Conservation (phyloP, 2,888 invertebrate genomes). For the Hirtodrosophila trivittata region DNA sequence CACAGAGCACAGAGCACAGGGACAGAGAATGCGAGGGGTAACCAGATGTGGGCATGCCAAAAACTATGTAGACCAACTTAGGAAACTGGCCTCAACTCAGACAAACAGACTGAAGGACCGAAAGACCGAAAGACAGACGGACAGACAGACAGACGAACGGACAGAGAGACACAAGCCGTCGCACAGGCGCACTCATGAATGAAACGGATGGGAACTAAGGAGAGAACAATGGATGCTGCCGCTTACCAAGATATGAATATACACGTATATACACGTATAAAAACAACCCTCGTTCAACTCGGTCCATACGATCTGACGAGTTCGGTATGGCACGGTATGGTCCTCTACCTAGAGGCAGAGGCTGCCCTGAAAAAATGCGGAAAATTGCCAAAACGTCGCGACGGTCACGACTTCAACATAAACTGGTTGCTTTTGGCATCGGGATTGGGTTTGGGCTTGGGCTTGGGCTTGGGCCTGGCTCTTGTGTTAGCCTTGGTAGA, state of each 20-base stretch:
- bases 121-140: not conserved
- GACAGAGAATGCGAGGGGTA: slow-evolving; percentile 20
- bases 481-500: slow-evolving; percentile 58
- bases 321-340: slow-evolving; percentile 2
- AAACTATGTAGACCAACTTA: slow-evolving; percentile 56
- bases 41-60: slow-evolving; percentile 67
- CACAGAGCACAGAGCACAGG: not conserved
- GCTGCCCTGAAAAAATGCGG: slow-evolving; percentile 39
- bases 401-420: slow-evolving; percentile 28
- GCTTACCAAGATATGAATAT: slow-evolving; percentile 26
- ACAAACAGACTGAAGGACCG: not conserved
- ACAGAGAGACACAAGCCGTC: slow-evolving; percentile 1
- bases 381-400: slow-evolving; percentile 58
- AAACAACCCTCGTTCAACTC: slow-evolving; percentile 61
- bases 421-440: slow-evolving; percentile 57
- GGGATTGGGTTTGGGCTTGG: not conserved
- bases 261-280: slow-evolving; percentile 5
- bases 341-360: slow-evolving; percentile 36
- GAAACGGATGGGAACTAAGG: slow-evolving; percentile 37
- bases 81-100: slow-evolving; percentile 21
- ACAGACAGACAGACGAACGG: not conserved
- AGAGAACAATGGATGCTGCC: slow-evolving; percentile 40
- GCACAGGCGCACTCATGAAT: slow-evolving; percentile 48
- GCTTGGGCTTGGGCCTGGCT: slow-evolving; percentile 6
- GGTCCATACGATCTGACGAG: slow-evolving; percentile 36